phyloP scores from a whole-genome alignment of 2,113 vertebrate species.

The Speoplatyrhinus poulsoni region DNA sequence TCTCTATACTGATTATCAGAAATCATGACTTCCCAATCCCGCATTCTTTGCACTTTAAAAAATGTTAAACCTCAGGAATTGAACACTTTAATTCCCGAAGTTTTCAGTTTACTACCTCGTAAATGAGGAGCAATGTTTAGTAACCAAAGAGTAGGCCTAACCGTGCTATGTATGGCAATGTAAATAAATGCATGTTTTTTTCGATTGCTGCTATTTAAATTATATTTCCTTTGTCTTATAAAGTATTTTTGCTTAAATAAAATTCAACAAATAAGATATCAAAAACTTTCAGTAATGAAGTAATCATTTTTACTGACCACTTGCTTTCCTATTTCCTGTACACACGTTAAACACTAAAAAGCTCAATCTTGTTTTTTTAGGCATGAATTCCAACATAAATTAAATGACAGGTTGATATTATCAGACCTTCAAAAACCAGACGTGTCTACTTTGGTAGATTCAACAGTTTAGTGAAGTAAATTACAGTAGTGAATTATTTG shows the following conservation, averaged over 20 bases:
- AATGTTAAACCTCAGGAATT: slow-evolving; percentile 49
- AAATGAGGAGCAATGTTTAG: not conserved
- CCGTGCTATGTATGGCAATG: slow-evolving; percentile 46
- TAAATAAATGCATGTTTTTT: slow-evolving; percentile 77
- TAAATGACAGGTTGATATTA: not conserved
- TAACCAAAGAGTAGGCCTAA: not conserved
- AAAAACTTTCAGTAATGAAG: too few relatives aligned
- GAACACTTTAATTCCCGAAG: slow-evolving; percentile 33
- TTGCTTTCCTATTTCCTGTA: too few relatives aligned
- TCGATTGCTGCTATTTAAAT: slow-evolving; percentile 74
- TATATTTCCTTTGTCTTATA: slow-evolving; percentile 68
- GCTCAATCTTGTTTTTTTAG: not conserved
- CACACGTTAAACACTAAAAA: too few relatives aligned
- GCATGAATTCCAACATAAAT: not conserved
- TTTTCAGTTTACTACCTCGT: slow-evolving; percentile 36
- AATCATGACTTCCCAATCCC: slow-evolving; percentile 15
- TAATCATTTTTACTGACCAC: too few relatives aligned
- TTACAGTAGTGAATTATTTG: not conserved
- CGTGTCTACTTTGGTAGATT: not conserved
- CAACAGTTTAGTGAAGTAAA: not conserved
- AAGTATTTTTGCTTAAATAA: slow-evolving; percentile 80
- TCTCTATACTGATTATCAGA: slow-evolving; percentile 40
- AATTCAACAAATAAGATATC: slow-evolving; percentile 35
- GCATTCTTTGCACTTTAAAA: slow-evolving; percentile 70
- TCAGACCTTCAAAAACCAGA: not conserved